A percentile compares a stretch with the other conserved stretches of the same genome.
These are phyloP conservation scores for Tetrapedia diversipes DNA, from an alignment of 2,888 invertebrate species.

Conservation along the genomic window DNA sequence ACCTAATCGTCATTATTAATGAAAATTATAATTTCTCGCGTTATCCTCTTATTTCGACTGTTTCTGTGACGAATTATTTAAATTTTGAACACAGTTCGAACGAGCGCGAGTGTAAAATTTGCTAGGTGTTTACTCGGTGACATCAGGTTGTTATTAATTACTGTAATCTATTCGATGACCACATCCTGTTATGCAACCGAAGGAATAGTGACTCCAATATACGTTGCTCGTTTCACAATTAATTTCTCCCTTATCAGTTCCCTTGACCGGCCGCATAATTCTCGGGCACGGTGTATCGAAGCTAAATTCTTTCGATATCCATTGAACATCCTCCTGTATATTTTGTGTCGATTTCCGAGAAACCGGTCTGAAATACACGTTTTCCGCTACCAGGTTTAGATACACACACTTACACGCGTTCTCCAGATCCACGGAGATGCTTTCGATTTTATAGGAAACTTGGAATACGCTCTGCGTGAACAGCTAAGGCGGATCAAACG, in stretches of 20 bases:
- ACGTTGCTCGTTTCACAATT: not conserved
- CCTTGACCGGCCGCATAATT: not conserved
- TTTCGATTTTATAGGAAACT: not conserved
- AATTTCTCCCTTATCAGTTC: conserved; percentile 14
- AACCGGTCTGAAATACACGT: conserved; percentile 37
- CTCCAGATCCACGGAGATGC: not conserved
- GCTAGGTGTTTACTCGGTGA: conserved; percentile 38
- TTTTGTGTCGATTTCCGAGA: conserved; percentile 21
- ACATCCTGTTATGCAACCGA: conserved; percentile 41
- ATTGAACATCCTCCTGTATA: conserved; percentile 16
- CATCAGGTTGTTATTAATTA: conserved; percentile 46
- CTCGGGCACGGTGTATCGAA: not conserved
- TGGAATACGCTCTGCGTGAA: not conserved
- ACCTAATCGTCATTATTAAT: conserved; percentile 19
- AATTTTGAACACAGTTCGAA: not conserved
- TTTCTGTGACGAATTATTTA: not conserved
- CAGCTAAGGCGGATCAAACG: too few species aligned
- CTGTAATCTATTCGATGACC: conserved; percentile 45
- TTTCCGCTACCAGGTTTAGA: conserved; percentile 12
- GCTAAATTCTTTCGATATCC: conserved; percentile 15
- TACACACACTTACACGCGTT: not conserved
- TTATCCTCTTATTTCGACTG: not conserved
- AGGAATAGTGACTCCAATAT: conserved; percentile 24
- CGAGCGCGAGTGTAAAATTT: conserved; percentile 5
- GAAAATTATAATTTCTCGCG: not conserved